A percentile compares a stretch with the other conserved stretches of the same genome.
Conservation (phyloP, 2,888 invertebrate species). For the Trypoxylon attenuatum region DNA sequence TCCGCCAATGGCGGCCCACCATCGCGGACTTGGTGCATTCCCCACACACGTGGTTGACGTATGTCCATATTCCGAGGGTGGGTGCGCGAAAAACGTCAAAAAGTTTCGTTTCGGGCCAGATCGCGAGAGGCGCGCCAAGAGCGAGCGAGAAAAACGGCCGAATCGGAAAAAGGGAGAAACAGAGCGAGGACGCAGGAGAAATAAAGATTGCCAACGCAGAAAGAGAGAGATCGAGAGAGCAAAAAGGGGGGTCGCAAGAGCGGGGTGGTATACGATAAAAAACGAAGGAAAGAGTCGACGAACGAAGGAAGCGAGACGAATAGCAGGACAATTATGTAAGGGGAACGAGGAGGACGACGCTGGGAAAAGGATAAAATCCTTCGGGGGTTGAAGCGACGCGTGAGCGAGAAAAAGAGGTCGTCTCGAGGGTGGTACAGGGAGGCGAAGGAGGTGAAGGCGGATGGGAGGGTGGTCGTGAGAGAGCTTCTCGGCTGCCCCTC, state of each 20-base stretch:
- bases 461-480: background rate
- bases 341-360: slow-evolving; percentile 1
- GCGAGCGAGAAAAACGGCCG: slow-evolving; percentile 17
- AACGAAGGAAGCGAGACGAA: slow-evolving; percentile 6
- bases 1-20: slow-evolving; percentile 57
- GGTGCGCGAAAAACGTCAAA: slow-evolving; percentile 68
- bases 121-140: slow-evolving; percentile 25
- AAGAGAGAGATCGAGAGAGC: slow-evolving; percentile 1
- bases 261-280: background rate
- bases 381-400: background rate
- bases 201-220: background rate
- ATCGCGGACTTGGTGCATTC: slow-evolving; percentile 63
- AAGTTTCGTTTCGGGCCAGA: slow-evolving; percentile 62
- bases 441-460: no score
- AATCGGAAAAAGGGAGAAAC: background rate
- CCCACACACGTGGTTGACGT: slow-evolving; percentile 71
- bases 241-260: background rate
- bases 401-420: background rate
- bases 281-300: background rate
- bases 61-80: slow-evolving; percentile 66
- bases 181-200: background rate
- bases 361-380: slow-evolving; percentile 7
- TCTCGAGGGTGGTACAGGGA: no score
- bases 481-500: background rate
- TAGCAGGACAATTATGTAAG: slow-evolving; percentile 7